Base-by-base conservation (phyloP, 2,888 invertebrate species). In the Macrophya annulata region DNA sequence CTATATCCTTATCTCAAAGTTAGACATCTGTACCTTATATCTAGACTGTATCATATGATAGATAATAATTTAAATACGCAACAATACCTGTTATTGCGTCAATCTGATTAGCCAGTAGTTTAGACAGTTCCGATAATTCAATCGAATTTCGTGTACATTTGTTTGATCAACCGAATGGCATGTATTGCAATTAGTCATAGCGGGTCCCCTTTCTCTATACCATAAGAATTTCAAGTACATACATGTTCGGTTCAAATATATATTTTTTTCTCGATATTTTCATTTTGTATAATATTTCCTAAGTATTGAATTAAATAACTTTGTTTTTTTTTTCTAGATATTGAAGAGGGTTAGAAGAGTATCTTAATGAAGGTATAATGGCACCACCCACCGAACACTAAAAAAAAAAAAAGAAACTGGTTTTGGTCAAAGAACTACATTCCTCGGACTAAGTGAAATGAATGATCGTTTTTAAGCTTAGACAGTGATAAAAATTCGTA, bases 371-470 rank as follows among this genome's bases (percentile, higher is more conserved):
- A 17, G 25, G 51, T 43, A 72, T n/a, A 31, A n/a, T 12, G 17
- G 40, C 43, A 37, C 9, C 72, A 72, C 37, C 43, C 72, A 72
- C 72, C 40, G 72, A 15, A 76, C n/a, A 37, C 77, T 3, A 31
- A 31, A 3, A 31, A 31, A 1, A 31, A 31, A 31, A 55, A 15
- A 31, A 31, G 31, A 15, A 62, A 81, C 81, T 81, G 62, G 62
- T 81, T 77, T 43, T 25, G 37, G 40, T 25, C 40, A 40, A 81
- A 40, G 59, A 59, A n/a, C 40, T 62, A 21, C 62, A 81, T 62
- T 62, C 31, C 59, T 43, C n/a, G 15, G 40, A 17, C 51, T 79
- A 79, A 79, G 55, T 79, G 79, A 79, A 79, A 79, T 79, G 37
- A 59, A 59, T 59, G 1, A 59, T 45, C 12, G n/a, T n/a, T 79